phyloP scores from a whole-genome alignment of 2,797 vertebrate species.

The Aratinga solstitialis region DNA sequence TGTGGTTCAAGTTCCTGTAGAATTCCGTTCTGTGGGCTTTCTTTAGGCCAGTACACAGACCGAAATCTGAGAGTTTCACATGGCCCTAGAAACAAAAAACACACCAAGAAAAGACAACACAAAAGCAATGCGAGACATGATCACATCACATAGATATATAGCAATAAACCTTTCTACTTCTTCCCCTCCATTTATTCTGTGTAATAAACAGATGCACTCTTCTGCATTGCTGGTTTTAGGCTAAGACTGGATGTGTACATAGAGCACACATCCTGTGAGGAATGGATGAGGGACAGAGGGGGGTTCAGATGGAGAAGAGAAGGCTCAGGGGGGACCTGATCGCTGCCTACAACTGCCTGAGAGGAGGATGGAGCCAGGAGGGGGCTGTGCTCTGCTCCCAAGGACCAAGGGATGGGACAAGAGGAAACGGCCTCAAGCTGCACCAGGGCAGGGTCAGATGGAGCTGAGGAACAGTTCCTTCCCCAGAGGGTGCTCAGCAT shows the following conservation, averaged over 20 bases:
- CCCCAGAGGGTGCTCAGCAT: too few species aligned
- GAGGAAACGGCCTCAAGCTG: too few species aligned
- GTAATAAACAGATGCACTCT: not conserved
- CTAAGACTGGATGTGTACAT: not conserved
- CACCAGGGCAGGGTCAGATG: too few species aligned
- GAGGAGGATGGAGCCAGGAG: too few species aligned
- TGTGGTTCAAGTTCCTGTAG: constrained; percentile 97
- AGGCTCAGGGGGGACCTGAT: too few species aligned
- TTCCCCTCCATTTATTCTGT: not conserved
- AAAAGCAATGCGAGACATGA: not conserved
- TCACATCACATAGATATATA: not conserved
- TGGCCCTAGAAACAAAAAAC: constrained; percentile 82
- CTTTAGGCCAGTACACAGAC: constrained; percentile 96
- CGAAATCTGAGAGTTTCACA: constrained; percentile 97
- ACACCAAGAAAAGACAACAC: not conserved
- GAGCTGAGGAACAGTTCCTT: too few species aligned
- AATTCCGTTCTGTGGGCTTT: constrained; percentile 97
- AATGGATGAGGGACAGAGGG: not conserved
- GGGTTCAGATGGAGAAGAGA: too few species aligned
- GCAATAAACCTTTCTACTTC: not conserved
- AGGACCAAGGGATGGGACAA: too few species aligned
- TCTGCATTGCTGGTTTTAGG: not conserved
- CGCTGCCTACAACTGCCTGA: too few species aligned
- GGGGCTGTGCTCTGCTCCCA: too few species aligned
- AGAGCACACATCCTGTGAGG: not conserved